phyloP scores from a whole-genome alignment of 2,797 vertebrate species.

The Nasua narica region DNA sequence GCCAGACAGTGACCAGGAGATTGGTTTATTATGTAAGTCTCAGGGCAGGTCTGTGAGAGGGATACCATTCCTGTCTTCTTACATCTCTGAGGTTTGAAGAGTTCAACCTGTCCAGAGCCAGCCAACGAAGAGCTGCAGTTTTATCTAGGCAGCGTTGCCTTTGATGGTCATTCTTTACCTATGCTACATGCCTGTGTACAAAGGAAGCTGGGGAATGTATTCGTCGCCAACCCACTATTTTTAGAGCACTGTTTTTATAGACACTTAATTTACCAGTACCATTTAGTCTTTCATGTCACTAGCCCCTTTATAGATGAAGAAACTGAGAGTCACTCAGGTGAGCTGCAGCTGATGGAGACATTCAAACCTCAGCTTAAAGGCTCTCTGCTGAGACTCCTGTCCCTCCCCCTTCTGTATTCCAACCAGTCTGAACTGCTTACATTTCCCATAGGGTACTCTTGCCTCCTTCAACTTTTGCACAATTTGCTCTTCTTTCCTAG shows the following conservation, averaged over 20 bases:
- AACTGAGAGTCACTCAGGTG: neutral
- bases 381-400: neutral
- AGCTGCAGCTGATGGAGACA: neutral
- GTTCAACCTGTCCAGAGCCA: neutral
- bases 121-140: neutral
- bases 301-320: neutral
- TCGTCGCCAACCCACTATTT: neutral
- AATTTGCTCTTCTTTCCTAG: neutral
- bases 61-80: neutral
- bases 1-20: neutral
- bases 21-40: neutral
- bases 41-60: neutral
- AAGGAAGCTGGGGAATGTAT: neutral
- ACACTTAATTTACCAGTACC: neutral
- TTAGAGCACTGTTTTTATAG: neutral
- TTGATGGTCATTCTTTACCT: neutral
- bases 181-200: neutral
- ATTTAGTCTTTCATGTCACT: neutral
- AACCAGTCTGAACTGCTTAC: neutral
- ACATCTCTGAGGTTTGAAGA: neutral
- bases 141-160: neutral
- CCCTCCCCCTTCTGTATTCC: neutral
- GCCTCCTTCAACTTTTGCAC: neutral
- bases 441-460: neutral
- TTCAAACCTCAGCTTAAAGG: neutral